Evolutionary conservation across 2,797 vertebrate genomes (phyloP), one percentile per base, ranked within the genome.

Genomic region (Chromobotia macracanthus): DNA sequence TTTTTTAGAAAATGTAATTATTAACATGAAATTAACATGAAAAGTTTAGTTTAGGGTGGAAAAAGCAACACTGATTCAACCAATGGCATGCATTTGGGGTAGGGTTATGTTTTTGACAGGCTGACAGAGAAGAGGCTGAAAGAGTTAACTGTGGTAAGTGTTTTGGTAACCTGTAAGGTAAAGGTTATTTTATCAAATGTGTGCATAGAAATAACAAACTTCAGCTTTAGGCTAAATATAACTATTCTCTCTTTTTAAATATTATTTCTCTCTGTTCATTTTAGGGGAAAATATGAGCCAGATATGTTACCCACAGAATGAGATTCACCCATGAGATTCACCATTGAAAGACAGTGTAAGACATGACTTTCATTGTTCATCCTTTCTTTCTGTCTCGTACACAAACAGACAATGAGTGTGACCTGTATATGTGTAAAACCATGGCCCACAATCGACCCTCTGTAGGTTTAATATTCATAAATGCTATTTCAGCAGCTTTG

Each of bases 381-480:
- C 6, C 55, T 35, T 21, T 46, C 77, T 67, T 50, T 58, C 16
- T 51, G 21, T n/a, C 66, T 48, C 16, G 69, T 9, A 46, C 80
- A 72, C 55, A 50, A 31, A 58, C 83, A 76, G 55, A 75, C 70
- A 82, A 77, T 66, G 80, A 38, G 67, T 60, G 19, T 79, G 72
- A 35, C 80, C 58, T 63, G 44, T 75, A 28, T 55, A 0, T 21
- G 21, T 25, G 58, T 55, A 46, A 58, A 71, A 78, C 23, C 16
- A 44, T 80, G 80, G 75, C 90, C 88, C 84, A 0, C 88, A 96
- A 96, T 95, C 94, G 96, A 96, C 90, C 89, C 88, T 87, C 16
- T 76, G 56, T 72, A 78, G 77, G 82, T 83, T 97, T 97, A 98
- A 97, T 97, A 98, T 98, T 97, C 96, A 97, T 97, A 95, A 96